Evolutionary conservation across 2,797 vertebrate species (phyloP), one percentile per base, ranked within the genome.

Genomic region (Enteromius viviparus): DNA sequence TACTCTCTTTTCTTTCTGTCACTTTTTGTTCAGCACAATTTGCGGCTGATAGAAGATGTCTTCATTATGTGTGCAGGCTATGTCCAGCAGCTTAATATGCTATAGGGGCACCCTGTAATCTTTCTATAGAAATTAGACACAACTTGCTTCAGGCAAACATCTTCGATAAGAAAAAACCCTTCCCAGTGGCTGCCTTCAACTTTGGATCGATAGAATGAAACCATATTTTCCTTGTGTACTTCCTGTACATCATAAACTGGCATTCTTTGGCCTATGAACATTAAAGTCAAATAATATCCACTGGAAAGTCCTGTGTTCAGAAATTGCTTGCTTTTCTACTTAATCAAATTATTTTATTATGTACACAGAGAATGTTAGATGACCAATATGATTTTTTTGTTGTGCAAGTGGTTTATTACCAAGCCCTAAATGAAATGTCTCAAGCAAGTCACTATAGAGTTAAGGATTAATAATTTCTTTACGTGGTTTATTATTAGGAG

Each of bases 1-100:
- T 26, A 26, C 85, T 76, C 72, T 23, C 80, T 83, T 58, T n/a
- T 23, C 77, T n/a, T 70, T 42, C 70, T 32, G 8, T 62, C 64
- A n/a, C 3, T 77, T 29, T 85, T 71, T 58, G 62, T 32, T 12
- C 12, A 17, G 29, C 17, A 60, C 29, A 45, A 55, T 76, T 32
- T 55, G 32, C 34, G 19, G 45, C 53, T 82, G 11, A 84, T 10
- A 23, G 55, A 29, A 64, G 72, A 84, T 29, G 68, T 78, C 78
- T 47, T 51, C 55, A 75, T 64, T 82, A 62, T 68, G 26, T 66
- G 58, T 74, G 42, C 14, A 80, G 42, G 42, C 76, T 66, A 6
- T 69, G 45, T 80, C 47, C 71, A 76, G 45, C 55, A 15, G 29
- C 51, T 40, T 53, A 19, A 40, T 83, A 58, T 74, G 77, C 32